Base-by-base conservation (phyloP, 2,888 invertebrate species). In the Euzetes globulus region DNA sequence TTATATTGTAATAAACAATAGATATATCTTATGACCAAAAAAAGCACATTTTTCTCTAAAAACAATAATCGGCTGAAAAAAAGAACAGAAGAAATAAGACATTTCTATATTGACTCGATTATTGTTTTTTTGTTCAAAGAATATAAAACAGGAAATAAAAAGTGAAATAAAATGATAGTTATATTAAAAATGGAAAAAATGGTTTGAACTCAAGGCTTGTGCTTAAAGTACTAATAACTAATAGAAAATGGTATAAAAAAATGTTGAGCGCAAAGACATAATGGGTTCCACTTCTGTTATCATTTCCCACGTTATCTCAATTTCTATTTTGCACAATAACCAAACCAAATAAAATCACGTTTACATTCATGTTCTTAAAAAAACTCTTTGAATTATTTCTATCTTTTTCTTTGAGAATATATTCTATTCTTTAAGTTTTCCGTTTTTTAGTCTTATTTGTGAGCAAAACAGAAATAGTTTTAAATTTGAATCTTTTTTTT, bases 391-490 rank as follows among this genome's bases (percentile, higher is more conserved):
- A 19, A 19, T 50, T 19, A 50, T 19, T 19, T 19, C 50, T 17
- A 27, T 29, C 27, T 13, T 45, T 45, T 70, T 70, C 6, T 65
- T 37, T 19, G 11, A 60, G 27, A 60, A 60, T 13, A 19, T 37
- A 17, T 37, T 37, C 27, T 60, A 29, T 37, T 25, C 45, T 70
- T 47, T 17, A 37, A 33, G 17, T 37, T 45, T 17, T 22, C 22
- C 6, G 37, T n/a, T 25, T 25, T 70, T 60, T 22, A 25, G 47
- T 70, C 22, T n/a, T 22, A 19, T 47, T 70, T 70, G 22, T 65
- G 27, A 9, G 33, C 15, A n/a, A 25, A 70, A 70, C 70, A 47
- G 22, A 70, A 70, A 70, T 70, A 70, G 70, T 70, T 65, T 65
- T 15, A 65, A 65, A 65, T 37, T 70, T 70, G 25, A 45, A n/a